Conservation (phyloP, 2,888 invertebrate genomes). For the Scaptomyza cyrtandrae region DNA sequence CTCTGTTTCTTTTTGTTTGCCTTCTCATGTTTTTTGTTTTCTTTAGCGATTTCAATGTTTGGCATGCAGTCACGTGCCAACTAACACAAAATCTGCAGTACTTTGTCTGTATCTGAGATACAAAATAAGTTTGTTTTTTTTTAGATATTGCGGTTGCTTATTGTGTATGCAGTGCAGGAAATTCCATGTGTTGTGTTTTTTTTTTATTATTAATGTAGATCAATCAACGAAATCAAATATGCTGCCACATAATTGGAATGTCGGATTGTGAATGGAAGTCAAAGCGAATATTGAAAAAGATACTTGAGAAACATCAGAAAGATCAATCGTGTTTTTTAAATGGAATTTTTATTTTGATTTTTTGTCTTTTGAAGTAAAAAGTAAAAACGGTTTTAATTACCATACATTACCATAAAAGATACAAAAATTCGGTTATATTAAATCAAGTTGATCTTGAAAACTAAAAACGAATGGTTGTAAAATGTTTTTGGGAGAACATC, state of each 20-base stretch:
- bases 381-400: too few species aligned
- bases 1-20: conserved; percentile 10
- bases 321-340: conserved; percentile 3
- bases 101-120: conserved; percentile 21
- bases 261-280: conserved; percentile 7
- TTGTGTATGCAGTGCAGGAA: conserved; percentile 47
- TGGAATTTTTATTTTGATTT: background rate
- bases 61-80: conserved; percentile 68
- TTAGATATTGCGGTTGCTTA: conserved; percentile 31
- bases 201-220: conserved; percentile 20
- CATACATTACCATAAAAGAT: too few species aligned
- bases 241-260: conserved; percentile 27
- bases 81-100: conserved; percentile 24
- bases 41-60: conserved; percentile 2
- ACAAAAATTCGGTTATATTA: too few species aligned
- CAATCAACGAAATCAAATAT: conserved; percentile 49
- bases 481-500: too few species aligned
- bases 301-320: background rate
- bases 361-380: too few species aligned
- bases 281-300: background rate
- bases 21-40: background rate
- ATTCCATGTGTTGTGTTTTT: too few species aligned
- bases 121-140: conserved; percentile 25
- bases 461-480: too few species aligned
- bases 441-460: too few species aligned